Conservation (phyloP, 1,140 invertebrate genomes). For the Stenopsyche tienmushanensis region DNA sequence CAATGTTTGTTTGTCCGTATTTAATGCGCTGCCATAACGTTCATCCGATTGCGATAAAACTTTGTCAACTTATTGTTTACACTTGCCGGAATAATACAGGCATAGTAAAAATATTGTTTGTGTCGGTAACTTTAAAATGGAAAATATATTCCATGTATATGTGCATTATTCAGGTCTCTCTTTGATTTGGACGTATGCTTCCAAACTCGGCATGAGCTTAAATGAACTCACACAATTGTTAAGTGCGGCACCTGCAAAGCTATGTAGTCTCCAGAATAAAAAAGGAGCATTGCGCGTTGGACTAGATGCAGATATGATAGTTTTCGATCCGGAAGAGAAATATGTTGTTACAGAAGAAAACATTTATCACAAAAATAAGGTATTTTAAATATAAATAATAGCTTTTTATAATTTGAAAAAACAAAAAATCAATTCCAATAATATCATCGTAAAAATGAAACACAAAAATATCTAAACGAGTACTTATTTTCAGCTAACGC, state of each 20-base stretch:
- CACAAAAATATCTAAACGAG: neutral
- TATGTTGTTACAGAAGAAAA: conserved; percentile 56
- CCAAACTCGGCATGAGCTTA: conserved; percentile 54
- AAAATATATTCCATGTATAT: too few relatives aligned
- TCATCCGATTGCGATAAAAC: too few relatives aligned
- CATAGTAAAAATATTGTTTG: too few relatives aligned
- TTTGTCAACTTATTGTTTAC: too few relatives aligned
- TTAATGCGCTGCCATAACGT: too few relatives aligned
- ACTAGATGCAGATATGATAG: conserved; percentile 71
- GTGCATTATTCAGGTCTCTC: too few relatives aligned
- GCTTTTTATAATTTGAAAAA: neutral
- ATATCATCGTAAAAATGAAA: neutral
- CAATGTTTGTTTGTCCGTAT: too few relatives aligned
- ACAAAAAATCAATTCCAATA: neutral
- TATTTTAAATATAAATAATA: conserved; percentile 39
- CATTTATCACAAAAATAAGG: conserved; percentile 64
- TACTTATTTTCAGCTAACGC: conserved; percentile 47
- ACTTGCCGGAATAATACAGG: too few relatives aligned
- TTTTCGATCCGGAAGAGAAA: conserved; percentile 66
- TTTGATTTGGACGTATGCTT: conserved; percentile 65
- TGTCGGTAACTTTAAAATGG: too few relatives aligned
- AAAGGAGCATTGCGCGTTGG: conserved; percentile 64
- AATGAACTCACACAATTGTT: conserved; percentile 61
- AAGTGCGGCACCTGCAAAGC: conserved; percentile 60
- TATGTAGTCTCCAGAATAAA: conserved; percentile 59